Evolutionary conservation across 1,140 invertebrate genomes (phyloP).

Genomic region (Brevipalpus yothersi): DNA sequence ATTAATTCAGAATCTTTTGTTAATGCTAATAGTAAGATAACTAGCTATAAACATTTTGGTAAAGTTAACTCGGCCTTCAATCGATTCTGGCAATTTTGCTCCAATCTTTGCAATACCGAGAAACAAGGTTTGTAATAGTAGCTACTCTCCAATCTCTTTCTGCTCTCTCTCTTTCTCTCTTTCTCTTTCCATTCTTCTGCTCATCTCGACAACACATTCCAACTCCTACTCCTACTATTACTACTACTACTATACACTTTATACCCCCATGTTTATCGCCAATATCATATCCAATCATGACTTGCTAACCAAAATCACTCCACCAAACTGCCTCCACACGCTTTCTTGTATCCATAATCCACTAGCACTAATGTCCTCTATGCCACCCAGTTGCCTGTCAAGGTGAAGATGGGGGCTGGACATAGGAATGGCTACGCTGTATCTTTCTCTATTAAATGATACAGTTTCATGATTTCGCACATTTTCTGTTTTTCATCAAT

Average conservation of each 20-base stretch:
- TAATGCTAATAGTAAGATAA: conserved; percentile 3
- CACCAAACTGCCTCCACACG: neutral
- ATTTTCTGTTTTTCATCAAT: neutral
- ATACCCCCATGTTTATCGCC: too few species aligned
- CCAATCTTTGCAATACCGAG: conserved; percentile 8
- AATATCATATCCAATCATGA: too few species aligned
- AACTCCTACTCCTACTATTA: too few species aligned
- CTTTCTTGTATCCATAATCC: neutral
- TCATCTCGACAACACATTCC: neutral
- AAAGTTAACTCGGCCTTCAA: neutral
- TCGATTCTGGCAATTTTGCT: conserved; percentile 9
- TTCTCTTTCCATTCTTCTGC: neutral
- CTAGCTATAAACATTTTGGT: neutral
- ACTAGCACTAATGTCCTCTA: too few species aligned
- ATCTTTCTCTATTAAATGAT: neutral
- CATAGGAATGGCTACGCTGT: too few species aligned
- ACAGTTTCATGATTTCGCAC: too few species aligned
- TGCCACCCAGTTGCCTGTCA: too few species aligned
- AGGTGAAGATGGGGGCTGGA: too few species aligned
- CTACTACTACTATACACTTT: too few species aligned
- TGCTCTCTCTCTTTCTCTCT: neutral
- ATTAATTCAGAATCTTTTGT: conserved; percentile 7
- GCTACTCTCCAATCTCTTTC: too few species aligned
- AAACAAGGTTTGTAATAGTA: conserved; percentile 7
- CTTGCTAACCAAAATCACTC: too few species aligned